Conservation (phyloP, 2,888 invertebrate genomes). For the Eulithis testata region DNA sequence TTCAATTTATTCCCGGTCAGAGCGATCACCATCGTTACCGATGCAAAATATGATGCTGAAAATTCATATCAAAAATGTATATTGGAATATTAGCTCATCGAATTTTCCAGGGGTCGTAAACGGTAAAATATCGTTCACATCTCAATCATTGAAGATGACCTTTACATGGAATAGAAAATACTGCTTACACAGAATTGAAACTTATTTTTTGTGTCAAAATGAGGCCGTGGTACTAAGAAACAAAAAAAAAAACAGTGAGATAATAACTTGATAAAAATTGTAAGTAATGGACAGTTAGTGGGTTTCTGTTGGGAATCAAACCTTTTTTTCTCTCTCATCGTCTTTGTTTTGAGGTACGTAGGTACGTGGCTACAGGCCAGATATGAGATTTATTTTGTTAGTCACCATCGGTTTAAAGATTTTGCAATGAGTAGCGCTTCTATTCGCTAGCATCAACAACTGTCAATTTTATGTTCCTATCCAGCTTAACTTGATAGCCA, state of each 20-base stretch:
- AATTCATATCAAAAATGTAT: not conserved
- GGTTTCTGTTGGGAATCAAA: no score
- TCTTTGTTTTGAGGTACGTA: no score
- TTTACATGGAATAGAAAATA: not conserved
- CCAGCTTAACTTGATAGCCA: conserved; percentile 29
- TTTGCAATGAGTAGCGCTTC: conserved; percentile 10
- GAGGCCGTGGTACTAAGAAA: no score
- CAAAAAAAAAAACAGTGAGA: no score
- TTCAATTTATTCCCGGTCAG: no score
- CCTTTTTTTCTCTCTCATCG: no score
- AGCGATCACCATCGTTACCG: not conserved
- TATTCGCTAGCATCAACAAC: not conserved
- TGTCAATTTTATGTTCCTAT: conserved; percentile 10
- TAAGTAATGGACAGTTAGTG: no score
- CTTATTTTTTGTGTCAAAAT: not conserved
- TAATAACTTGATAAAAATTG: no score
- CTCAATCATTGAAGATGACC: conserved; percentile 47
- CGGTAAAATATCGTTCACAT: conserved; percentile 39
- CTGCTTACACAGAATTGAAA: not conserved
- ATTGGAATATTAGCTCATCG: conserved; percentile 12
- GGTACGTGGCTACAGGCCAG: no score
- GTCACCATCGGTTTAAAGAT: not conserved
- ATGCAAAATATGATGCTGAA: not conserved
- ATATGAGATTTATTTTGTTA: no score
- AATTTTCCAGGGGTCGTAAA: conserved; percentile 42